Evolutionary conservation across 2,888 invertebrate genomes (phyloP).

Genomic region (Phlogophora meticulosa): DNA sequence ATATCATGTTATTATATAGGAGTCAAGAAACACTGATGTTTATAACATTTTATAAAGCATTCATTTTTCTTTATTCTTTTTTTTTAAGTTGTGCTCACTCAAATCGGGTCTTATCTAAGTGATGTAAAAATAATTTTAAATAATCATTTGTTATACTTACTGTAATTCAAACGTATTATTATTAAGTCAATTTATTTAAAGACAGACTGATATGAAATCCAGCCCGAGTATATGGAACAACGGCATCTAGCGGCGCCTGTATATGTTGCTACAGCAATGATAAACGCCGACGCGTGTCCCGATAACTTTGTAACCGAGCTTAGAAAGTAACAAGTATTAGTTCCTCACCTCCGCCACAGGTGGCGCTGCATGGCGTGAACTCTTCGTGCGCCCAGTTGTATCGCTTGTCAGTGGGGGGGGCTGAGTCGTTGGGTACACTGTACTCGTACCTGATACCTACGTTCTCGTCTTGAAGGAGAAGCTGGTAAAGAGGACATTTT

Average conservation of each 20-base stretch:
- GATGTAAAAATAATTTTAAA: too few species aligned
- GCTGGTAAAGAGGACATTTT: conserved; percentile 81
- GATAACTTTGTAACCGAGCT: not conserved
- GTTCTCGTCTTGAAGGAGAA: conserved; percentile 95
- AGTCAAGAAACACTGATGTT: too few species aligned
- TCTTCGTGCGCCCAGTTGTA: conserved; percentile 95
- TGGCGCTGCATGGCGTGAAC: conserved; percentile 95
- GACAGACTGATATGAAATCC: too few species aligned
- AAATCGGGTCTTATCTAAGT: too few species aligned
- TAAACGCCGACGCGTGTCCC: too few species aligned
- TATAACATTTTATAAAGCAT: too few species aligned
- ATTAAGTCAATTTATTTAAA: too few species aligned
- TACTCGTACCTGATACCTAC: conserved; percentile 97
- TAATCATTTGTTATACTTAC: too few species aligned
- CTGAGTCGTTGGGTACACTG: conserved; percentile 94
- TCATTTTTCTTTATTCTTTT: too few species aligned
- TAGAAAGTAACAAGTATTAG: not conserved
- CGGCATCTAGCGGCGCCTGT: conserved; percentile 22
- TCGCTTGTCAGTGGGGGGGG: conserved; percentile 92
- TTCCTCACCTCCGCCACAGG: conserved; percentile 96
- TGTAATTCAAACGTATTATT: too few species aligned
- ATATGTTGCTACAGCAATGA: not conserved
- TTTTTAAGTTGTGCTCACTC: too few species aligned
- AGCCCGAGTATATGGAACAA: not conserved
- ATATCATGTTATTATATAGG: too few species aligned